Evolutionary conservation across 2,113 vertebrate species (phyloP).

Genomic region (Xiphorhynchus elegans): DNA sequence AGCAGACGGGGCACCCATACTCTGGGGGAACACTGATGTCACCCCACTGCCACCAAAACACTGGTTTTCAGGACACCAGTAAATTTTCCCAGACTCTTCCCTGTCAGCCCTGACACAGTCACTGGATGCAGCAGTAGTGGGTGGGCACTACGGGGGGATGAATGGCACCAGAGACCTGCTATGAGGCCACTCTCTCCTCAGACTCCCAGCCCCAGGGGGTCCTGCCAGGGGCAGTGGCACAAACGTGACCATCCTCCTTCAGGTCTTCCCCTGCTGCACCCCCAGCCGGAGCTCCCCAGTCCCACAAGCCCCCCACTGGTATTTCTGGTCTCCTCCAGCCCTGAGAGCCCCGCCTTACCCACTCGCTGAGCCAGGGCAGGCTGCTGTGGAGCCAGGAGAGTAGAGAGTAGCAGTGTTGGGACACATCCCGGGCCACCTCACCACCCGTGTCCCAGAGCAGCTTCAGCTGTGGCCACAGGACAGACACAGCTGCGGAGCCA

Average conservation of each 20-base stretch:
- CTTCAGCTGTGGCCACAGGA: conserved; percentile 76
- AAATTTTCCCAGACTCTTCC: neutral
- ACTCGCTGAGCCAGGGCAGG: conserved; percentile 74
- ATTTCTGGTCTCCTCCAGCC: neutral
- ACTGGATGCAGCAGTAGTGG: neutral
- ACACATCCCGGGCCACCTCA: conserved; percentile 41
- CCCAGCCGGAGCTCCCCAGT: rapidly evolving
- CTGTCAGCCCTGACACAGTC: neutral
- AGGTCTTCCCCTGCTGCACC: neutral
- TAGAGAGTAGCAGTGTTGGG: conserved; percentile 68
- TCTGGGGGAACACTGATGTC: neutral
- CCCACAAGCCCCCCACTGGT: rapidly evolving
- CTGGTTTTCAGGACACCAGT: neutral
- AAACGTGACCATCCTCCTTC: rapidly evolving
- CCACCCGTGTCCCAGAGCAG: conserved; percentile 68
- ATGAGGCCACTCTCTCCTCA: neutral
- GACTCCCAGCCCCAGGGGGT: rapidly evolving
- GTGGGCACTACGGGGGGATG: neutral
- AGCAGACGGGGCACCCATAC: neutral
- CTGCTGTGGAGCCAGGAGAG: conserved; percentile 75
- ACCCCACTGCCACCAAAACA: neutral
- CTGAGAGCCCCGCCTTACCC: conserved; percentile 72
- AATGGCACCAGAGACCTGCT: rapidly evolving
- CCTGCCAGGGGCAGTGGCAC: neutral
- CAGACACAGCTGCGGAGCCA: conserved; percentile 69